Evolutionary conservation across 2,888 invertebrate species (phyloP).

Genomic region (Polyommatus icarus): DNA sequence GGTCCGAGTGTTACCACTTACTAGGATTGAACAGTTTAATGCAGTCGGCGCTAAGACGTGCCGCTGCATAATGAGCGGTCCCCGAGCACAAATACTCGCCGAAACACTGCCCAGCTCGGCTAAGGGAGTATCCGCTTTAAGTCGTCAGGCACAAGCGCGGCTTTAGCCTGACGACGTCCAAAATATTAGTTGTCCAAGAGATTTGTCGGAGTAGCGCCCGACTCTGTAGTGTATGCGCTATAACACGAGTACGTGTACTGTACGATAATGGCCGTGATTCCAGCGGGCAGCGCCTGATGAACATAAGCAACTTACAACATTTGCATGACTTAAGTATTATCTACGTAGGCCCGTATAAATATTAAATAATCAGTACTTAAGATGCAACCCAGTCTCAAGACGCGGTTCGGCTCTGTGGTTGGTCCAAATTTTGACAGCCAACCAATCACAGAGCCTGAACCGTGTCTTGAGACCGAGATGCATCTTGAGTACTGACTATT

Average conservation of each 20-base stretch:
- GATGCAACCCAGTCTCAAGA: too few species aligned
- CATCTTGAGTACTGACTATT: too few species aligned
- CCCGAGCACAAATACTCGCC: background rate
- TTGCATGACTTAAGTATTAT: background rate
- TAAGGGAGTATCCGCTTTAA: background rate
- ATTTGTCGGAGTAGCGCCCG: background rate
- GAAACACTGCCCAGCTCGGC: slow-evolving; percentile 8
- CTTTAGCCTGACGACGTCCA: background rate
- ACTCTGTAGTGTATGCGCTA: background rate
- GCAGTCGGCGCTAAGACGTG: background rate
- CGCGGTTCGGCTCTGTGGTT: too few species aligned
- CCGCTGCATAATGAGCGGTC: background rate
- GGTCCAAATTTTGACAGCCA: too few species aligned
- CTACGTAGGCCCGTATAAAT: too few species aligned
- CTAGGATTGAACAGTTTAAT: background rate
- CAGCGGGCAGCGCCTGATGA: too few species aligned
- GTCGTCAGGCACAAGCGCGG: background rate
- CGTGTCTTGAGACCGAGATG: too few species aligned
- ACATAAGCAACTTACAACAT: background rate
- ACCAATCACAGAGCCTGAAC: too few species aligned
- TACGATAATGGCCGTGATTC: slow-evolving; percentile 1
- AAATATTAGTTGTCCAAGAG: background rate
- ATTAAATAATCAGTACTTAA: too few species aligned
- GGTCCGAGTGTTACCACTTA: background rate
- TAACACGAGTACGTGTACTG: background rate